phyloP scores from a whole-genome alignment of 2,888 invertebrate species.

The Heliconius charithonia region DNA sequence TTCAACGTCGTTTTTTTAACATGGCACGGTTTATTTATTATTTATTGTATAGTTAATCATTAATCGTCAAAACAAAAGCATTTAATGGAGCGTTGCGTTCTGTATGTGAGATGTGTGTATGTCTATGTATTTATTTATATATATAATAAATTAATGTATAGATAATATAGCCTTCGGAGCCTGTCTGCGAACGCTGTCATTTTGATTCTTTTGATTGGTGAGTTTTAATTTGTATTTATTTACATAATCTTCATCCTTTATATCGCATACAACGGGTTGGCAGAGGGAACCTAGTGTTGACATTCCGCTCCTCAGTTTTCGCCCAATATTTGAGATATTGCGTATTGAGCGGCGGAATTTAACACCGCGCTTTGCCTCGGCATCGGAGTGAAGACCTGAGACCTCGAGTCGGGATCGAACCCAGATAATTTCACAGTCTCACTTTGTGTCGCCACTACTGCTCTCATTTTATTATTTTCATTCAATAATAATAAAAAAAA shows the following conservation, averaged over 20 bases:
- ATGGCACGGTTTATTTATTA: slow-evolving; percentile 38
- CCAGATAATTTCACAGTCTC: too few species aligned
- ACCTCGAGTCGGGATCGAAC: too few species aligned
- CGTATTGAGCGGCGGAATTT: too few species aligned
- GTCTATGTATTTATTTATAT: slow-evolving; percentile 52
- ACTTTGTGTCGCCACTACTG: too few species aligned
- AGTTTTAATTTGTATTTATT: slow-evolving; percentile 53
- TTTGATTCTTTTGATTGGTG: slow-evolving; percentile 71
- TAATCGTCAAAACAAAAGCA: slow-evolving; percentile 56
- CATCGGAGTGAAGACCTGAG: too few species aligned
- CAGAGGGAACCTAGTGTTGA: too few species aligned
- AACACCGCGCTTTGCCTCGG: too few species aligned
- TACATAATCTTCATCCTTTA: background rate
- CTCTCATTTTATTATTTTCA: too few species aligned
- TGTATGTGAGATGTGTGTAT: slow-evolving; percentile 57
- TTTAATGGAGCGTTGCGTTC: slow-evolving; percentile 57
- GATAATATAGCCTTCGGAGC: slow-evolving; percentile 56
- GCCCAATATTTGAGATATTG: too few species aligned
- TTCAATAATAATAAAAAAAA: too few species aligned
- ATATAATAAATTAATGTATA: slow-evolving; percentile 51
- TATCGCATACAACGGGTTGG: too few species aligned
- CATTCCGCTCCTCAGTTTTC: too few species aligned
- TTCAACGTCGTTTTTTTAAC: slow-evolving; percentile 13
- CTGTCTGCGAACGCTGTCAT: slow-evolving; percentile 60
- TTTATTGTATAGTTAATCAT: slow-evolving; percentile 48